Evolutionary conservation across 2,888 invertebrate species (phyloP).

Genomic region (Conus canariensis): DNA sequence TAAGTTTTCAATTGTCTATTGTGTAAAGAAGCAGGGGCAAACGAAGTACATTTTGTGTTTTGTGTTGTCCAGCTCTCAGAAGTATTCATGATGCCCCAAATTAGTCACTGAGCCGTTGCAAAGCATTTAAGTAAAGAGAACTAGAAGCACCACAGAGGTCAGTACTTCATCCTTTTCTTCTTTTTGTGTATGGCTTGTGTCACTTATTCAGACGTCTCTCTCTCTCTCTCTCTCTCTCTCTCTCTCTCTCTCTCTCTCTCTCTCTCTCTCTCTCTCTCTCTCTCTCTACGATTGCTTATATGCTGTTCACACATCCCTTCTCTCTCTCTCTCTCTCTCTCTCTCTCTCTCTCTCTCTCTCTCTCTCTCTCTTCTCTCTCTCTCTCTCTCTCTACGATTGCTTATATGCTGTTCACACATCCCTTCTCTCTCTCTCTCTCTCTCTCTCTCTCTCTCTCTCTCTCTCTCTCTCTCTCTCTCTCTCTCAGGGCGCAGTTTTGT

Average conservation of each 20-base stretch:
- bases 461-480: background rate
- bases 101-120: too few species aligned
- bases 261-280: background rate
- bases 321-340: background rate
- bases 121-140: too few species aligned
- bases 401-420: background rate
- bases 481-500: background rate
- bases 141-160: too few species aligned
- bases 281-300: background rate
- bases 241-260: constrained; percentile 14
- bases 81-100: too few species aligned
- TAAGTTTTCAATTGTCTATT: too few species aligned
- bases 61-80: too few species aligned
- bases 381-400: background rate
- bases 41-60: too few species aligned
- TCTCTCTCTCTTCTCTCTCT: background rate
- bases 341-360: background rate
- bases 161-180: too few species aligned
- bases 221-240: constrained; percentile 5
- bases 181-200: too few species aligned
- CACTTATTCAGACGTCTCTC: too few species aligned
- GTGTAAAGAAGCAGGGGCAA: too few species aligned
- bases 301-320: background rate
- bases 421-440: constrained; percentile 1
- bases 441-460: constrained; percentile 11